A percentile compares a stretch with the other conserved stretches of the same genome.
Evolutionary conservation across 2,113 vertebrate species (phyloP).

Genomic region (Eublepharis macularius): DNA sequence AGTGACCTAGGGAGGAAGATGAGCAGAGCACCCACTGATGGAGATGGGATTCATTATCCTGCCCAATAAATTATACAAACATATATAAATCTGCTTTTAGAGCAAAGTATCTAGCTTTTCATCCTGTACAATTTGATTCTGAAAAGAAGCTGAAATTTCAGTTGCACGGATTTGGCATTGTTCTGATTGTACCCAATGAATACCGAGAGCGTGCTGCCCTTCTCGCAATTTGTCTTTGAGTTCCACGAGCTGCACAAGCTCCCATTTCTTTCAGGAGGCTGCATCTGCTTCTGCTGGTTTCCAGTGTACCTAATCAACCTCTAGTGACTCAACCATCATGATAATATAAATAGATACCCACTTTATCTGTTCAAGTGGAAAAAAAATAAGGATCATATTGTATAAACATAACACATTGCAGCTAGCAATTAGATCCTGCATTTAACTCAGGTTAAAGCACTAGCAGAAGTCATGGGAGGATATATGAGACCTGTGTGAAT

Average conservation of each 20-base stretch:
- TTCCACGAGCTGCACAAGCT: conserved; percentile 2
- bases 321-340: conserved; percentile 50
- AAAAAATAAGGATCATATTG: conserved; percentile 68
- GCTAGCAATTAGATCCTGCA: conserved; percentile 63
- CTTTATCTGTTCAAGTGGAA: conserved; percentile 65
- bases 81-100: neutral
- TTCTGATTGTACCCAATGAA: neutral
- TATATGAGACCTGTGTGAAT: conserved; percentile 28
- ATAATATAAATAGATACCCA: conserved; percentile 69
- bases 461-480: conserved; percentile 39
- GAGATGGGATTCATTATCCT: no score
- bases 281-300: conserved; percentile 55
- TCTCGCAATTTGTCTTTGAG: conserved; percentile 16
- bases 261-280: conserved; percentile 56
- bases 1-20: neutral
- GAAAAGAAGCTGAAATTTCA: neutral
- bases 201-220: neutral
- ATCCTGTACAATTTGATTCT: neutral
- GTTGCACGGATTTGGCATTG: neutral
- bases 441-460: conserved; percentile 57
- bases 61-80: neutral
- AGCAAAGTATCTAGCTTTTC: neutral
- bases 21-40: neutral
- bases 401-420: conserved; percentile 65
- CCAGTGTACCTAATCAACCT: conserved; percentile 50